Conservation (phyloP, 2,888 invertebrate species). For the Leistus spinibarbis region DNA sequence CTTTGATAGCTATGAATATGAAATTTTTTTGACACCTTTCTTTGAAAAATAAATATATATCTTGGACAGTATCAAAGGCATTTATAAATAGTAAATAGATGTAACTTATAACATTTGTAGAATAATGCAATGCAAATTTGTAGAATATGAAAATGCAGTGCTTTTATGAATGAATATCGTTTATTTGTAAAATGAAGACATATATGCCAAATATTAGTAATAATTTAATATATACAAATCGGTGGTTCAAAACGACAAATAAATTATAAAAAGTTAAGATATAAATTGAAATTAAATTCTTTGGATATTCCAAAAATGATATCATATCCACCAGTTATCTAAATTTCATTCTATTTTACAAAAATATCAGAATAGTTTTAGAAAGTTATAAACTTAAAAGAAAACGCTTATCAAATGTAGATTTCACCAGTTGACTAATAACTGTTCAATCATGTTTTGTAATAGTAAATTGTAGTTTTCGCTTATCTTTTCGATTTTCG, state of each 20-base stretch:
- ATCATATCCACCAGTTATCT: slow-evolving; percentile 35
- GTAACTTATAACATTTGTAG: background rate
- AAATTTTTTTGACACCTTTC: too few relatives aligned
- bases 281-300: background rate
- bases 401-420: slow-evolving; percentile 17
- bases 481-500: slow-evolving; percentile 49
- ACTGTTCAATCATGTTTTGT: slow-evolving; percentile 13
- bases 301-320: background rate
- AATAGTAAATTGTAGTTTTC: slow-evolving; percentile 20
- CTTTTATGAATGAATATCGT: background rate
- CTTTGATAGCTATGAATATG: too few relatives aligned
- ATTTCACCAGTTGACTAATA: slow-evolving; percentile 35
- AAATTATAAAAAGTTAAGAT: background rate
- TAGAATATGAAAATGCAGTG: background rate
- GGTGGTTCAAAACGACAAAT: background rate
- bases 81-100: background rate
- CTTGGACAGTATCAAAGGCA: background rate
- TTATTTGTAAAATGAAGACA: background rate
- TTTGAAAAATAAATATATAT: background rate
- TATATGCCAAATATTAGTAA: too few relatives aligned
- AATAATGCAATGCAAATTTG: background rate
- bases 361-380: slow-evolving; percentile 16
- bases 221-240: background rate
- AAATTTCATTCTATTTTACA: slow-evolving; percentile 23
- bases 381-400: slow-evolving; percentile 25